Base-by-base conservation (phyloP, 2,888 invertebrate genomes). In the Caenorhabditis plicata region DNA sequence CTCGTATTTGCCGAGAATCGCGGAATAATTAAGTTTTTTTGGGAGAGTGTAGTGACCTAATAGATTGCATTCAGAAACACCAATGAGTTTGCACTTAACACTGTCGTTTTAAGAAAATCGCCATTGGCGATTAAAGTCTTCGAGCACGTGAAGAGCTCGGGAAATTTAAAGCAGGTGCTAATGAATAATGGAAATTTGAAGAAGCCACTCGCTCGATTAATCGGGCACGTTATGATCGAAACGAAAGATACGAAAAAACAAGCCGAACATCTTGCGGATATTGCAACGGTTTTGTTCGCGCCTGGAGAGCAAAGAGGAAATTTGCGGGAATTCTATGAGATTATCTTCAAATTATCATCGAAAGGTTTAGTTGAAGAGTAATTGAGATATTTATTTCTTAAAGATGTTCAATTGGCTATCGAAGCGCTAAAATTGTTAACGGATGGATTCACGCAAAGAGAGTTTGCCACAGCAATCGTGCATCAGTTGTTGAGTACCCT, bases 351-450 rank as follows among this genome's bases (percentile, higher is more conserved):
- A 36, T 15, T 62, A 19, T 48, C 33, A 5, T 29, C 27, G 31
- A 48, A 51, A 47, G 61, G 61, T 61, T 9, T 4, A 9, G 15
- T 17, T 35, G 8, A 11, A 11, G 7, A 17, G 15, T 17, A 42
- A 23, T 20, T 35, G 47, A n/a, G n/a, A n/a, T n/a, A n/a, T n/a
- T n/a, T n/a, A n/a, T n/a, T n/a, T n/a, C n/a, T n/a, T n/a, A n/a
- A n/a, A 60, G 60, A 61, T 33, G 50, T 61, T 2, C 50, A 54
- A 35, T 22, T 54, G 13, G 54, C 47, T n/a, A 27, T 61, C 0
- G 47, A 50, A 5, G 60, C 60, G 20, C 43, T 61, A 17, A 51
- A 61, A 8, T 17, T 43, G n/a, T 47, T 61, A 31, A 17, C 46
- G 2, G 46, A 19, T 7, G 13, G 32, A 39, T 35, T 41, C 31